A percentile compares a stretch with the other conserved stretches of the same genome.
Conservation (phyloP, 2,888 invertebrate genomes). For the Willowsia nigromaculata region DNA sequence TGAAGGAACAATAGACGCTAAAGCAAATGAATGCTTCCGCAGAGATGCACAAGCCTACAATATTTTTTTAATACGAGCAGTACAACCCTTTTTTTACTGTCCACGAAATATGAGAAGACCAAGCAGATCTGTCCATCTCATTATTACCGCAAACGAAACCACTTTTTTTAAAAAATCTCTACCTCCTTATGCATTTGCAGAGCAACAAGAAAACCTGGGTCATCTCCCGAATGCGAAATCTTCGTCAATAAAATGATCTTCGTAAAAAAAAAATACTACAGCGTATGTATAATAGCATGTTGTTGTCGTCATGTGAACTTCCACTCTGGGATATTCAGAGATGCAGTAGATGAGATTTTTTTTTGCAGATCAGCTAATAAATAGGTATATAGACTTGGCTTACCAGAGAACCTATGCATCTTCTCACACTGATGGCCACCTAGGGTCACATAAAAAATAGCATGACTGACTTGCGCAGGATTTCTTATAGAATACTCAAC, state of each 20-base stretch:
- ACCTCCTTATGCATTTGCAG: too few relatives aligned
- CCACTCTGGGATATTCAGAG: too few relatives aligned
- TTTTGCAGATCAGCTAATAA: background rate
- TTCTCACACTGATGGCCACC: background rate
- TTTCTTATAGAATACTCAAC: too few relatives aligned
- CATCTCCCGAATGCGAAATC: too few relatives aligned
- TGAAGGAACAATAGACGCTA: conserved; percentile 1
- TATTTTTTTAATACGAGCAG: background rate
- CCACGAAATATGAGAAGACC: background rate
- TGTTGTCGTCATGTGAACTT: too few relatives aligned
- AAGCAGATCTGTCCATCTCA: background rate
- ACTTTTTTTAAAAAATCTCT: background rate
- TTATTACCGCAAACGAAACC: background rate
- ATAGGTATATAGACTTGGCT: background rate
- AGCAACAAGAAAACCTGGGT: too few relatives aligned
- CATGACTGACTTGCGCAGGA: too few relatives aligned
- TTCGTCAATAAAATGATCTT: too few relatives aligned
- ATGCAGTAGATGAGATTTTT: background rate
- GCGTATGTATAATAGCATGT: too few relatives aligned
- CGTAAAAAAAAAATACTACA: too few relatives aligned
- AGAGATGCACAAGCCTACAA: background rate
- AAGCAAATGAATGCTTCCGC: conserved; percentile 20
- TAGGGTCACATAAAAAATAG: background rate
- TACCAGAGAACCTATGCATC: background rate
- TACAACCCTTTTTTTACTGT: background rate